These are phyloP conservation scores for Triops longicaudatus DNA, from an alignment of 1,140 invertebrate species.

Conservation along the genomic window DNA sequence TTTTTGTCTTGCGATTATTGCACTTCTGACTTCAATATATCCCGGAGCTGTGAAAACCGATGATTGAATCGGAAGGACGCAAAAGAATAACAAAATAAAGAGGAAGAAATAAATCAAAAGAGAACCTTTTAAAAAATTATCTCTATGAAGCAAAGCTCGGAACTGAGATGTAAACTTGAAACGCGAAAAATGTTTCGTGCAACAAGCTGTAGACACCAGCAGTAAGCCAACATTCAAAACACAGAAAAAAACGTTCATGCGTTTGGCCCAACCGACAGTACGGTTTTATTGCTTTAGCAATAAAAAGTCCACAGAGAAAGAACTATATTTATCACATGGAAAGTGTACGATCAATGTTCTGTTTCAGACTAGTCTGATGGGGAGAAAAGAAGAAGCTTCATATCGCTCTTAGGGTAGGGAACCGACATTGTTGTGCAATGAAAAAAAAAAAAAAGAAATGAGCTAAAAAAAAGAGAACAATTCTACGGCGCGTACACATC, in stretches of 20 bases:
- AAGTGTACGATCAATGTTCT: not conserved
- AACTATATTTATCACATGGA: not conserved
- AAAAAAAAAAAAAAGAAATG: too few species aligned
- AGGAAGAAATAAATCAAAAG: too few species aligned
- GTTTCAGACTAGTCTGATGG: not conserved
- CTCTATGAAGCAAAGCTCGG: not conserved
- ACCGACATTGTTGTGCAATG: not conserved
- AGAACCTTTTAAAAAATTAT: not conserved
- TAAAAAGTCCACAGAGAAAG: not conserved
- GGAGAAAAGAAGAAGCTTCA: not conserved
- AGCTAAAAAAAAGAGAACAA: not conserved
- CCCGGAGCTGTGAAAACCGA: not conserved
- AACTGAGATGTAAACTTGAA: not conserved
- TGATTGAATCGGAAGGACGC: not conserved
- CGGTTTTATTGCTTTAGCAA: constrained; percentile 12
- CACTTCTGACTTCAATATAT: constrained; percentile 7
- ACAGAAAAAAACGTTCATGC: not conserved
- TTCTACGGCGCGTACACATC: not conserved
- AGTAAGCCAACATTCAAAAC: constrained; percentile 3
- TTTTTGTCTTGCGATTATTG: constrained; percentile 6
- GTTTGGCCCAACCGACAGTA: not conserved
- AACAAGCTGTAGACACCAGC: not conserved
- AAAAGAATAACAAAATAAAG: not conserved
- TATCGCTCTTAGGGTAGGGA: not conserved
- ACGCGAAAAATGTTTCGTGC: constrained; percentile 1